A percentile compares a stretch with the other conserved stretches of the same genome.
phyloP scores from a whole-genome alignment of 2,113 vertebrate species.

The Corythaixoides concolor region DNA sequence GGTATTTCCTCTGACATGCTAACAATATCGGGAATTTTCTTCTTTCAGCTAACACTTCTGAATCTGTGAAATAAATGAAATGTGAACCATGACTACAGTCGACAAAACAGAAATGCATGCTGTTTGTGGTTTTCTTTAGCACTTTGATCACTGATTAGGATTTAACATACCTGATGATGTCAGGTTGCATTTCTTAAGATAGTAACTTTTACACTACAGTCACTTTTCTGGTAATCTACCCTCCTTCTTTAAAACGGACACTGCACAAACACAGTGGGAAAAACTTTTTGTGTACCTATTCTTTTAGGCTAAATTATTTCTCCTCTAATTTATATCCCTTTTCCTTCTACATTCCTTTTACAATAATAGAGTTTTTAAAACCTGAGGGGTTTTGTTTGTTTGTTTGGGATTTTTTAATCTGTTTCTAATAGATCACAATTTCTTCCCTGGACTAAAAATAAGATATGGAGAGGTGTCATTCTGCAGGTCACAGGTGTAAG shows the following conservation, averaged over 20 bases:
- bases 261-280: background rate
- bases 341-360: background rate
- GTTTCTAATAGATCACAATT: background rate
- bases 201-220: background rate
- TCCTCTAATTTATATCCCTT: background rate
- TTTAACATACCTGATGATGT: constrained; percentile 18
- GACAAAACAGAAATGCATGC: background rate
- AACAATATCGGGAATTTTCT: background rate
- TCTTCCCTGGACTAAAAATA: background rate
- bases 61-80: constrained; percentile 36
- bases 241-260: background rate
- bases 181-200: constrained; percentile 10
- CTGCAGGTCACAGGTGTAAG: background rate
- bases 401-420: background rate
- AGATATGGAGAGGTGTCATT: background rate
- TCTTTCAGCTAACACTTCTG: constrained; percentile 7
- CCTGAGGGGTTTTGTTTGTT: fast-evolving
- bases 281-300: background rate
- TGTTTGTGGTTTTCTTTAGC: background rate
- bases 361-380: background rate
- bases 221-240: background rate
- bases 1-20: constrained; percentile 33
- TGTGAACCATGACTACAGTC: background rate
- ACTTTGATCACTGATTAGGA: background rate
- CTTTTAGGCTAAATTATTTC: background rate